Base-by-base conservation (phyloP, 2,797 vertebrate genomes). In the Oreonectes daqikongensis region DNA sequence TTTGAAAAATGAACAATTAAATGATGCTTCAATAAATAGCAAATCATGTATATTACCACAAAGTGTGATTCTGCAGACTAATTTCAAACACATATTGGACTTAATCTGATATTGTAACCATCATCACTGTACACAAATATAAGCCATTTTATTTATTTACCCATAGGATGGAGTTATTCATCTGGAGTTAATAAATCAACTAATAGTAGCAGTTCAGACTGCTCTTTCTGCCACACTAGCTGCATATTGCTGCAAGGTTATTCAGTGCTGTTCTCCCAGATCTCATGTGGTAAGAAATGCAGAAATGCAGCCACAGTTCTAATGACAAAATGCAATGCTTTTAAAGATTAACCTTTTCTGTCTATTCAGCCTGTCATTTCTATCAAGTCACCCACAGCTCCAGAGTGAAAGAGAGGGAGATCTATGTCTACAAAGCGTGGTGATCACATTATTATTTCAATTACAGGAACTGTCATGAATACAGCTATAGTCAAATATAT, bases 231-330 rank as follows among this genome's bases (percentile, higher is more conserved):
- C 61, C 46, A 84, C 83, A 17, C 28, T 84, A 44, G 75, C 83
- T 20, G 75, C 61, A 0, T 82, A 80, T 64, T 84, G 80, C 63
- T 84, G 80, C 75, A 84, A 84, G 57, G 78, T 82, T 18, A 57
- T 82, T 78, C 63, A 77, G 20, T 80, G 83, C 71, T 84, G 83
- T 42, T 24, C 63, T 3, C 57, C 78, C 10, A 57, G 11, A 2
- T 65, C 65, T 38, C 3, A 48, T 4, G 28, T 76, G 65, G 74
- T 76, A 69, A 61, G 74, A 11, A 32, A 38, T 3, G 15, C n/a
- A 5, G 9, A 8, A 2, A 42, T 18, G 63, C 12, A 30, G 35
- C 28, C 1, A 20, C 32, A 18, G 24, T 3, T 5, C 2, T 0
- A 57, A 66, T 26, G 32, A 63, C n/a, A 7, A 4, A 35, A 53